Conservation (phyloP, 2,113 vertebrate genomes). For the Callorhinus ursinus region DNA sequence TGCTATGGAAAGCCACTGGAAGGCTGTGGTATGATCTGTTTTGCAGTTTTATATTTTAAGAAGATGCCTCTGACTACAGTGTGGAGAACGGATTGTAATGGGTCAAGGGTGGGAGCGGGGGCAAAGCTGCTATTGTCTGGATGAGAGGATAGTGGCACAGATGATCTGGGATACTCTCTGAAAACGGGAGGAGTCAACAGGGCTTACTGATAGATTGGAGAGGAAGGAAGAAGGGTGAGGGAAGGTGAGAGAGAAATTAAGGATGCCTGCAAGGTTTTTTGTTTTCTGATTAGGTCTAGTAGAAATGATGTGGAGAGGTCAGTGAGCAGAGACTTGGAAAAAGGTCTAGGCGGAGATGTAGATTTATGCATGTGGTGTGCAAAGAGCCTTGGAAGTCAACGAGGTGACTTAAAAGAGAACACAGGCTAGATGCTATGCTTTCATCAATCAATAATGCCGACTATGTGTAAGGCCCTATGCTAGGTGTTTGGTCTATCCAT, state of each 20-base stretch:
- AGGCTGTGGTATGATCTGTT: not conserved
- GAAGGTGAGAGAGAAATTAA: not conserved
- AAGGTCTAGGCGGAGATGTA: not conserved
- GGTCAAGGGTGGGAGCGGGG: not conserved
- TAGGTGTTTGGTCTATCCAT: not conserved
- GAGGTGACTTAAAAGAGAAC: not conserved
- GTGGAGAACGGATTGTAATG: not conserved
- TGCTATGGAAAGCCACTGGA: not conserved
- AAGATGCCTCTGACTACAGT: not conserved
- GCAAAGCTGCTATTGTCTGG: not conserved
- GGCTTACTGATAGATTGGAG: not conserved
- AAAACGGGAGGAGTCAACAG: not conserved
- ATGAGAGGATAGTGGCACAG: not conserved
- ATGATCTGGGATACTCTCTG: not conserved
- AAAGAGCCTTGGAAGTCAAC: not conserved
- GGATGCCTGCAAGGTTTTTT: not conserved
- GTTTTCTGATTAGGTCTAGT: not conserved
- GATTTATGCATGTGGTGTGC: fast-evolving
- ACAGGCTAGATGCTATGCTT: not conserved
- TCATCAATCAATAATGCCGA: not conserved
- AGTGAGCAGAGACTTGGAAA: not conserved
- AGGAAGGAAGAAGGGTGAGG: not conserved
- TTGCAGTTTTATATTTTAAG: not conserved
- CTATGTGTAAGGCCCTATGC: not conserved
- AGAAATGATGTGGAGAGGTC: not conserved